Evolutionary conservation across 2,888 invertebrate species (phyloP), one percentile per base, ranked within the genome.

Genomic region (Cepaea hortensis): DNA sequence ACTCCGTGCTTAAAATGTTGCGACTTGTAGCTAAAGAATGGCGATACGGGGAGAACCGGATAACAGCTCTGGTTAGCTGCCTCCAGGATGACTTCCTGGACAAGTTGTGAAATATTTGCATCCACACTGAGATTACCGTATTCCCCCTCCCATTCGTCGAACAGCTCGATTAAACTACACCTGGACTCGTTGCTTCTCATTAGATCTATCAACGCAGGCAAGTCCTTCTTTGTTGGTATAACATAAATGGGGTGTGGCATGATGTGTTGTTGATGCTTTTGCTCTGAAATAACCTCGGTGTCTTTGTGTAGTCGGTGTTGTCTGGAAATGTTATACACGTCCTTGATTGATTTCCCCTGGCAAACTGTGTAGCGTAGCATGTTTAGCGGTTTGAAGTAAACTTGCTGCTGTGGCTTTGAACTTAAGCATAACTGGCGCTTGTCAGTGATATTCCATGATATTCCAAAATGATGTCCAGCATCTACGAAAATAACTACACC

Each of bases 1-100:
- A 89, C 83, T 15, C 90, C 90, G 9, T 86, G 75, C 46, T 84
- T 79, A 70, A 88, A 90, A 79, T 88, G 82, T 13, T 82, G 77
- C 0, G 90, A 90, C 50, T 85, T 88, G 86, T 88, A 90, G 65
- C 87, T 88, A 87, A 90, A 89, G 68, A 90, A 88, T 20, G 90
- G 88, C 46, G 88, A 88, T 61, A 90, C 79, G 5, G 90, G 90
- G 20, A 90, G 85, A 75, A 89, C 81, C 15, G 86, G 76, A 65
- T 87, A 82, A 72, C 90, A 90, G 48, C 85, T 70, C 3, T 55
- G 62, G 15, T 55, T 68, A 5, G 23, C 83, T 65, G 89, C 85
- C 62, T 83, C 86, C 1, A 20, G 68, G 61, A 89, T 70, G n/a
- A 89, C 70, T 4, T 55, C 15, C 23, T 84, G 77, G 35, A 90